phyloP scores from a whole-genome alignment of 2,113 vertebrate genomes.

The Burhinus oedicnemus region DNA sequence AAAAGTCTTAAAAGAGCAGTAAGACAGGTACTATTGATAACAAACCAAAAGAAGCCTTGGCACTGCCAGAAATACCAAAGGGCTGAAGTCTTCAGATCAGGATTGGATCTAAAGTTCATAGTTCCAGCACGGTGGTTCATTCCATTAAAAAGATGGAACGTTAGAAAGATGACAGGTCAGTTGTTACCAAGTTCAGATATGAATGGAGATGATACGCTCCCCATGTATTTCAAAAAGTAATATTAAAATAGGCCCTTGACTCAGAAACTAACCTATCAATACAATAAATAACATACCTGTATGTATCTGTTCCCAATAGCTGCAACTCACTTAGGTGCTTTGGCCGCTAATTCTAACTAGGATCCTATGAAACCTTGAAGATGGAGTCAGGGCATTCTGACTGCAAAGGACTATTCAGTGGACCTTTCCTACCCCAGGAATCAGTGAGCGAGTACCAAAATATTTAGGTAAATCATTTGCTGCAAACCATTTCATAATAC shows the following conservation, averaged over 20 bases:
- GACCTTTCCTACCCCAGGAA: background rate
- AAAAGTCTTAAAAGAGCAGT: background rate
- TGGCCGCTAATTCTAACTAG: background rate
- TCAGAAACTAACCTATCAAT: background rate
- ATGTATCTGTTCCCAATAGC: background rate
- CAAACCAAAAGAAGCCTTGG: background rate
- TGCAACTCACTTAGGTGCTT: background rate
- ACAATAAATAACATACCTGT: background rate
- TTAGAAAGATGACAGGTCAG: background rate
- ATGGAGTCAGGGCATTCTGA: background rate
- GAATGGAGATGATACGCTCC: background rate
- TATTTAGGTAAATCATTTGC: background rate
- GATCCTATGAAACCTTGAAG: background rate
- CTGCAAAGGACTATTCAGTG: background rate
- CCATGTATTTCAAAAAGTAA: background rate
- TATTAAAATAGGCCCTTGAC: background rate
- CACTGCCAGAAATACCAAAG: background rate
- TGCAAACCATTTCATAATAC: background rate
- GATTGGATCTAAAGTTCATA: background rate
- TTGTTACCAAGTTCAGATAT: background rate
- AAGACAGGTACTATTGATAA: background rate
- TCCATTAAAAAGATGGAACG: background rate
- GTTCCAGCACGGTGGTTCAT: background rate
- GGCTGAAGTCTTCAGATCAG: background rate
- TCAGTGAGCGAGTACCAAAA: background rate